These are phyloP conservation scores for Lepidochitona cinerea DNA, from an alignment of 2,888 invertebrate species.

Conservation along the genomic window DNA sequence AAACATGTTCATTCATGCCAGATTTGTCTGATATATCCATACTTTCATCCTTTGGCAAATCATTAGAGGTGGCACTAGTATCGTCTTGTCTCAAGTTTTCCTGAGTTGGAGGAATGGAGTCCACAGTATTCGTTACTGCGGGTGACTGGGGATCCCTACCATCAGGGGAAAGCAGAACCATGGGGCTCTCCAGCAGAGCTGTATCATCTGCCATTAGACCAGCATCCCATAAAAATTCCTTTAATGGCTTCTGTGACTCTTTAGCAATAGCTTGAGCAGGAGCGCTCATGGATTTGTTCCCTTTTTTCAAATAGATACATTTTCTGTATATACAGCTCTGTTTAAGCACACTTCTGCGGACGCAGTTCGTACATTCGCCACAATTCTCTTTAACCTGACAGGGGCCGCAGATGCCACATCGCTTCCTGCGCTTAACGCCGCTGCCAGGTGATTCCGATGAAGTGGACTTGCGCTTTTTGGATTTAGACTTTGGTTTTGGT, in stretches of 20 bases:
- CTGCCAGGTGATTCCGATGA: background rate
- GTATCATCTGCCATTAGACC: background rate
- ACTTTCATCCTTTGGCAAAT: background rate
- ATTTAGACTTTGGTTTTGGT: background rate
- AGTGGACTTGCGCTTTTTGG: background rate
- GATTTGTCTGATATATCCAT: too few species aligned
- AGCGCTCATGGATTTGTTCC: slow-evolving; percentile 31
- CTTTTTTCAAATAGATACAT: slow-evolving; percentile 58
- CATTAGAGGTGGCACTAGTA: background rate
- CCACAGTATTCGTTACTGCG: background rate
- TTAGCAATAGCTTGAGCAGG: background rate
- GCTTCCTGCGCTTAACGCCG: slow-evolving; percentile 47
- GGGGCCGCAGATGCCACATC: slow-evolving; percentile 63
- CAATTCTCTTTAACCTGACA: slow-evolving; percentile 64
- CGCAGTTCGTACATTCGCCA: slow-evolving; percentile 60
- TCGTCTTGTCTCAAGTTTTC: background rate
- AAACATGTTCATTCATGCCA: too few species aligned
- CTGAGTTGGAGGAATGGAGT: background rate
- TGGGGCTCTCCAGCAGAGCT: background rate
- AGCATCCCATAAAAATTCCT: background rate
- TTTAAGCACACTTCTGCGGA: slow-evolving; percentile 58
- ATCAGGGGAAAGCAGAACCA: background rate
- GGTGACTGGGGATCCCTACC: background rate
- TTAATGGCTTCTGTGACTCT: background rate
- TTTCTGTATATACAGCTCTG: slow-evolving; percentile 63